These are phyloP conservation scores for Amiota minor DNA, from an alignment of 2,888 invertebrate species.

Conservation along the genomic window DNA sequence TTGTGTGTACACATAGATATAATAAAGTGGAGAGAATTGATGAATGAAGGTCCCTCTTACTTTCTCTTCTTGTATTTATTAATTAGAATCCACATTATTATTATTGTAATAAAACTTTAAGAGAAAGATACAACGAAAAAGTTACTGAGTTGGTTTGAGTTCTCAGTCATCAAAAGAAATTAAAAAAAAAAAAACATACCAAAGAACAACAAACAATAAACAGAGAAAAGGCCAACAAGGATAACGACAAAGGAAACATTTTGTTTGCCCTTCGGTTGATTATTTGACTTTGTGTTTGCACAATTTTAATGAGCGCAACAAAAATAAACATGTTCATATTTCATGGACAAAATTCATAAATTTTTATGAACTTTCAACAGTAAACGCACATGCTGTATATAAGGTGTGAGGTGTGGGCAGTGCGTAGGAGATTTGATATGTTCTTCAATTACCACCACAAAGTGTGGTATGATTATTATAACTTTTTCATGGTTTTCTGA, in stretches of 20 bases:
- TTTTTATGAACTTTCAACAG: slow-evolving; percentile 53
- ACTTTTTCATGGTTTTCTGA: no score
- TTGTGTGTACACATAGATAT: neutral
- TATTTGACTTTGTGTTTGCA: slow-evolving; percentile 18
- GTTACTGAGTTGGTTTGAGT: no score
- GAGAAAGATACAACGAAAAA: no score
- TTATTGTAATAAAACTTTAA: neutral
- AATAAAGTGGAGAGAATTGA: neutral
- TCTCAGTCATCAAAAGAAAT: no score
- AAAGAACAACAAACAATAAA: neutral
- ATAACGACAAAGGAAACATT: neutral
- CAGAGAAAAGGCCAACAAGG: neutral
- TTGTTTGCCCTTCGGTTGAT: neutral
- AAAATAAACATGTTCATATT: slow-evolving; percentile 23
- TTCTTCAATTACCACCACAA: no score
- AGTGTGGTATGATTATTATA: no score
- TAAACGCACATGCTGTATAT: neutral
- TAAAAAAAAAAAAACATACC: neutral
- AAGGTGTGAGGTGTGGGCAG: no score
- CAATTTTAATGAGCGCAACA: slow-evolving; percentile 50
- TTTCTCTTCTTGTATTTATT: neutral
- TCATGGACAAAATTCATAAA: slow-evolving; percentile 52
- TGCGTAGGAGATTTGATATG: no score
- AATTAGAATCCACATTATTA: neutral
- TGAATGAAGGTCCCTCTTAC: neutral